Evolutionary conservation across 2,113 vertebrate genomes (phyloP), one percentile per base, ranked within the genome.

Genomic region (crab-eating macaque (Macaca fascicularis)): DNA sequence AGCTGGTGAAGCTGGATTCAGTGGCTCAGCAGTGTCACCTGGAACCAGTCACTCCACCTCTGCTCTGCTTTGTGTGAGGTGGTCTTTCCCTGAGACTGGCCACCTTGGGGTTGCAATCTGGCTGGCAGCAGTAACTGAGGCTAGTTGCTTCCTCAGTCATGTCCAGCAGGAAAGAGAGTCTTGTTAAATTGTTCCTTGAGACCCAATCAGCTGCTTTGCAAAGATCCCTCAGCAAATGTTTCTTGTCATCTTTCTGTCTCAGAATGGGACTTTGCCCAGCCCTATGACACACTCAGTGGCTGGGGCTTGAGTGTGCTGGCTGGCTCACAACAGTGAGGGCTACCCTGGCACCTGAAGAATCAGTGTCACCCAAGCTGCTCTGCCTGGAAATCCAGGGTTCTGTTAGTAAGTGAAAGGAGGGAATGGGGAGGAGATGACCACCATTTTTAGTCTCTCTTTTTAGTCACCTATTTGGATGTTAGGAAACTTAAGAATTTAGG

Each of bases 401-500:
- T 25, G 3, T 55, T 69, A n/a, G 13, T 14, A 45, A 57, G 6
- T 13, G 38, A 22, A 72, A 50, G 23, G 38, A 64, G 8, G 4
- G 14, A 69, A 12, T 6, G 8, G 32, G 48, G 6, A 70, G 6
- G 35, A 78, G 43, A 16, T 40, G 12, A 32, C n/a, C 6, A 10
- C 7, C 20, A 3, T 35, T 30, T 32, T 55, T 38, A 69, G 32
- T 52, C 83, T 75, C 70, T 83, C 48, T 84, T 75, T 64, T 13
- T 13, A 82, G 25, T 16, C 5, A 43, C 12, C 43, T 40, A 5
- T 30, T 69, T 83, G 6, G 20, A 30, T 61, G 23, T 40, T 25
- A 96, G 61, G 27, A 89, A 79, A 78, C 74, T 17, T 81, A 92
- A 69, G 79, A 95, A 52, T 85, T 81, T 75, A 67, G 45, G 50